Evolutionary conservation across 2,888 invertebrate genomes (phyloP), one percentile per base, ranked within the genome.

Genomic region (Heterodera filipjevi): DNA sequence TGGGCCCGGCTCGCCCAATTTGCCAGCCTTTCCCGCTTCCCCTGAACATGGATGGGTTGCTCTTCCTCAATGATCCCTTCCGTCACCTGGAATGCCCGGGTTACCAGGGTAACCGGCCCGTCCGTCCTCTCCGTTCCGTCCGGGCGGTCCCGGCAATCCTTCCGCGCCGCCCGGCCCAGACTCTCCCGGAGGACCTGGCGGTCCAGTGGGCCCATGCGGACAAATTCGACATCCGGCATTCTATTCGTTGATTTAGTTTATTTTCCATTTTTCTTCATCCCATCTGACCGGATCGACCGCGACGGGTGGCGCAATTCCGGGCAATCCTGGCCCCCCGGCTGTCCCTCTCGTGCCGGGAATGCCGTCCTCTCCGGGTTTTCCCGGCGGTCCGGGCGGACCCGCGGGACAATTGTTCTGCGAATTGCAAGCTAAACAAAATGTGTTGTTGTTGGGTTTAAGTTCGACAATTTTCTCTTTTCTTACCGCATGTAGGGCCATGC

Each of bases 251-350:
- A 70, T 39, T 30, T 44, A 78, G 1, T 49, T 49, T n/a, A 8
- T 74, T 77, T 77, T 35, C 16, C 33, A 66, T 49, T 49, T 53
- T 44, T 32, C 12, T 44, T n/a, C 46, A n/a, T n/a, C 33, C n/a
- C 22, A 66, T 32, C 80, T 66, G 70, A 82, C 82, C 70, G 82
- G 79, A 79, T 83, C 84, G 39, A 83, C 77, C 16, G 83, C 80
- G 6, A 84, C 82, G 33, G 84, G 83, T 32, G 83, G 83, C 6
- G 83, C 84, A 53, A 77, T 80, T 14, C 83, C 83, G 6, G 84
- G 82, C 22, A 83, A 46, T 46, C 83, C 83, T 14, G 82, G 79
- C 16, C 78, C 78, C 32, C 84, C 83, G 19, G 80, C 76, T 66
- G 78, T 59, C 19, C 83, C 83, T 44, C 81, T 35, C 12, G 79